A percentile compares a stretch with the other conserved stretches of the same genome.
Conservation (phyloP, 2,113 vertebrate genomes). For the Aepyceros melampus region DNA sequence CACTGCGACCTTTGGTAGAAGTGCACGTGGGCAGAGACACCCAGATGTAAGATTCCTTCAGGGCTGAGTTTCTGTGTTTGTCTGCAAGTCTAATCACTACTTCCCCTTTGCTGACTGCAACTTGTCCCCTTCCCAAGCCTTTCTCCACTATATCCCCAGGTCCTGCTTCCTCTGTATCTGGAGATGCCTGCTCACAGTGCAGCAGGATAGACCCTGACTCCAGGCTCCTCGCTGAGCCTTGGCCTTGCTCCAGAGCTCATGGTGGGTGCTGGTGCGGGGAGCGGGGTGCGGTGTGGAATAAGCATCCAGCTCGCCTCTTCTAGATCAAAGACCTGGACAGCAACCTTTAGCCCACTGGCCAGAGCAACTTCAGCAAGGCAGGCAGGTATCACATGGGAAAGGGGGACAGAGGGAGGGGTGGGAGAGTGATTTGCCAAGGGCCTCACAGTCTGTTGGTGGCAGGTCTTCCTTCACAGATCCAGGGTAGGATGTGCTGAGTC, state of each 20-base stretch:
- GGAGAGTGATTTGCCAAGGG: too few species aligned
- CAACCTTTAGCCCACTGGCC: background rate
- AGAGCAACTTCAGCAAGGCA: background rate
- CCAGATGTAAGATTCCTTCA: background rate
- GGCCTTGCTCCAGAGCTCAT: background rate
- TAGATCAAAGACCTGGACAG: background rate
- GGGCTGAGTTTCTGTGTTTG: background rate
- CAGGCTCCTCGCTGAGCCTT: background rate
- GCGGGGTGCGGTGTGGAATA: accelerated
- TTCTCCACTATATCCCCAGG: background rate
- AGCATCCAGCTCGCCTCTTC: background rate
- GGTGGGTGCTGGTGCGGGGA: background rate
- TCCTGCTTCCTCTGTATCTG: background rate
- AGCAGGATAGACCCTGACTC: background rate
- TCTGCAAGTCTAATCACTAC: background rate
- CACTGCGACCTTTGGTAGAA: background rate
- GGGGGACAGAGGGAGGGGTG: background rate
- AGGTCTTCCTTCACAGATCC: background rate
- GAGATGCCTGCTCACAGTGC: background rate
- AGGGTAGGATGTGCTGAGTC: accelerated
- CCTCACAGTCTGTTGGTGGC: too few species aligned
- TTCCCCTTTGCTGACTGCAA: accelerated
- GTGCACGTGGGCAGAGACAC: background rate
- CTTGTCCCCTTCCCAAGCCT: background rate
- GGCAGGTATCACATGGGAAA: accelerated